Percentiles rank a stretch among this genome's conserved stretches.
Conservation (phyloP, 2,113 vertebrate species). For the Bubo bubo region DNA sequence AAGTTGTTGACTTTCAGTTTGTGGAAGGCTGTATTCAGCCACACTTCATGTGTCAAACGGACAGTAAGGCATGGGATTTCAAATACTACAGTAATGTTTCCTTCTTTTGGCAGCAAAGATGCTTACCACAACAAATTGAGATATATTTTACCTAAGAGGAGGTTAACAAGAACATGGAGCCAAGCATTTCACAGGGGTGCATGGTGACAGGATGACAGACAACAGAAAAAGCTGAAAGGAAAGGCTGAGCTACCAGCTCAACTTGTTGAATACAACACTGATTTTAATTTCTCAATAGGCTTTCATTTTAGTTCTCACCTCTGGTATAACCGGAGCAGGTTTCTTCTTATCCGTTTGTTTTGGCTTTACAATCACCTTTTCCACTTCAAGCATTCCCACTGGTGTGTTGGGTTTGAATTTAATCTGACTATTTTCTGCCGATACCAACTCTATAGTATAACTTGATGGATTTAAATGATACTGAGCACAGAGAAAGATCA, state of each 20-base stretch:
- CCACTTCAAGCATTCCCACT: conserved; percentile 90
- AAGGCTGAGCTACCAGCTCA: background rate
- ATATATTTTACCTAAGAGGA: background rate
- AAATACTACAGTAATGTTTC: background rate
- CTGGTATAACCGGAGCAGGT: conserved; percentile 85
- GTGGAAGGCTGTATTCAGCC: background rate
- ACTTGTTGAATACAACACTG: background rate
- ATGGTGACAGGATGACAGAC: background rate
- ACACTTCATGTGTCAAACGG: background rate
- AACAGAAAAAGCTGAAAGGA: background rate
- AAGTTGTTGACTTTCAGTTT: background rate
- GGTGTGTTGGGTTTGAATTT: conserved; percentile 94
- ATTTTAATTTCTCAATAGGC: background rate
- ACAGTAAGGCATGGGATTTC: background rate
- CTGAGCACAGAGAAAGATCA: conserved; percentile 91
- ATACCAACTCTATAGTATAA: conserved; percentile 89
- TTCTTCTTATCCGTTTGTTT: conserved; percentile 91
- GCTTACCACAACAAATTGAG: background rate
- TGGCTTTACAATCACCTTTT: conserved; percentile 89
- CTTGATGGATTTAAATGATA: conserved; percentile 95
- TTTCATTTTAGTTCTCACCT: conserved; percentile 78
- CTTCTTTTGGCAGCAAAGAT: background rate
- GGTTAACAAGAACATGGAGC: background rate
- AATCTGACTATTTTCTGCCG: conserved; percentile 83
- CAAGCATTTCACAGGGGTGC: background rate